Conservation (phyloP, 1,140 invertebrate genomes). For the Hestina assimilis region DNA sequence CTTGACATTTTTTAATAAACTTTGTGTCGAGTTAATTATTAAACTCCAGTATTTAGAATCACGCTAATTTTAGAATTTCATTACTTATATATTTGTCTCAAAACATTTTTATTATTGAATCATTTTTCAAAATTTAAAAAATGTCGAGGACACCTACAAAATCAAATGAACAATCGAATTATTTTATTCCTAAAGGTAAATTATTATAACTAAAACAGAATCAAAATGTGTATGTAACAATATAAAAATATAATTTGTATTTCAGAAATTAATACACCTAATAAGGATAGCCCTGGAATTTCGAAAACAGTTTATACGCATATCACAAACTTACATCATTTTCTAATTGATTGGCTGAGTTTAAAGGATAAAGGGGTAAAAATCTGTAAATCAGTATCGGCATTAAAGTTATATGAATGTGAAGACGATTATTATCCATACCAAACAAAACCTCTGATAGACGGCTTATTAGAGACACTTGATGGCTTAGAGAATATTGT, state of each 20-base stretch:
- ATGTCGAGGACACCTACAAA: slow-evolving; percentile 49
- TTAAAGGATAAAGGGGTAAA: slow-evolving; percentile 52
- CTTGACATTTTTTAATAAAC: too few relatives aligned
- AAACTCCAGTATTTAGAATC: too few relatives aligned
- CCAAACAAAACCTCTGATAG: slow-evolving; percentile 45
- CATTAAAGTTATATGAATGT: slow-evolving; percentile 60
- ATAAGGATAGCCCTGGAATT: slow-evolving; percentile 48
- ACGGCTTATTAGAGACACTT: slow-evolving; percentile 45
- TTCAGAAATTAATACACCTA: slow-evolving; percentile 52
- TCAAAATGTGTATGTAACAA: too few relatives aligned
- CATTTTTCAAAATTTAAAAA: not conserved
- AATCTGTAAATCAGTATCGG: slow-evolving; percentile 48
- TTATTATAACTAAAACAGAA: too few relatives aligned
- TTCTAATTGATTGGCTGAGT: slow-evolving; percentile 51
- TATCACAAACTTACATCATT: slow-evolving; percentile 46
- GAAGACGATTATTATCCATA: slow-evolving; percentile 58
- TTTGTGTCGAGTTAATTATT: too few relatives aligned
- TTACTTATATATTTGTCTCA: too few relatives aligned
- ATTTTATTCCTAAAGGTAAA: slow-evolving; percentile 48
- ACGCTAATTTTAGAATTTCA: too few relatives aligned
- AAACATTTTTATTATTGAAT: too few relatives aligned
- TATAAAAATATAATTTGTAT: slow-evolving; percentile 14
- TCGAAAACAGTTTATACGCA: slow-evolving; percentile 59
- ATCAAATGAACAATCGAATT: slow-evolving; percentile 10
- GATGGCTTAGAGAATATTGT: slow-evolving; percentile 47